Base-by-base conservation (phyloP, 92 coral and sea anemone species). In the Porites divaricata region DNA sequence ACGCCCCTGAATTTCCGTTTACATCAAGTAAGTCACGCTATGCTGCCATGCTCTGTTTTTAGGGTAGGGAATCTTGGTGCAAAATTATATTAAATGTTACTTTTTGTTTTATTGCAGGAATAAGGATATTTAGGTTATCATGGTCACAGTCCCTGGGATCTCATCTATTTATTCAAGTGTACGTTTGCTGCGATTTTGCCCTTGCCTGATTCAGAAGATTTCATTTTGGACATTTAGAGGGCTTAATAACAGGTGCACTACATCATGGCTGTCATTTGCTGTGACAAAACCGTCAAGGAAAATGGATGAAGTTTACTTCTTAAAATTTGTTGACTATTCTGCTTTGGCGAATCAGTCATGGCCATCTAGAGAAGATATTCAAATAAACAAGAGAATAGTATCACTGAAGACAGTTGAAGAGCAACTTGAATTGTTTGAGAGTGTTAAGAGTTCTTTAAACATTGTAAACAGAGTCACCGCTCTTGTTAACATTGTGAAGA, bases 381-480 rank as follows among this genome's bases (percentile, higher is more conserved):
- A 58, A 58, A 19, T 76, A 15, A 62, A 61, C 56, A 76, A 62
- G 61, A 64, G 19, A 77, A 64, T 63, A 19, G 1, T 21, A 7
- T 35, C 82, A 63, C 70, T 26, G 9, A 21, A 77, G 64, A 41
- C 72, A 49, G 61, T 77, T 5, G 19, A 76, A 58, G 22, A 58
- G 13, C 81, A 17, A 16, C 56, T 76, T 17, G 69, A 76, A 17
- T 76, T 59, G 51, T 63, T 76, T 76, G 70, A n/a, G 69, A 35
- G 51, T 17, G 48, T 58, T 16, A 76, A 45, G 52, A 19, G 26
- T 16, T 58, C 69, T 6, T 53, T 57, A 0, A n/a, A 8, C 54
- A 61, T 65, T 9, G 82, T 77, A 21, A 63, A 77, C 72, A 41
- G 72, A 62, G 82, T 77, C 12, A 64, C 72, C 23, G 41, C 64